Evolutionary conservation across 92 coral and sea anemone species (phyloP).

Genomic region (Parazoanthus darwini): DNA sequence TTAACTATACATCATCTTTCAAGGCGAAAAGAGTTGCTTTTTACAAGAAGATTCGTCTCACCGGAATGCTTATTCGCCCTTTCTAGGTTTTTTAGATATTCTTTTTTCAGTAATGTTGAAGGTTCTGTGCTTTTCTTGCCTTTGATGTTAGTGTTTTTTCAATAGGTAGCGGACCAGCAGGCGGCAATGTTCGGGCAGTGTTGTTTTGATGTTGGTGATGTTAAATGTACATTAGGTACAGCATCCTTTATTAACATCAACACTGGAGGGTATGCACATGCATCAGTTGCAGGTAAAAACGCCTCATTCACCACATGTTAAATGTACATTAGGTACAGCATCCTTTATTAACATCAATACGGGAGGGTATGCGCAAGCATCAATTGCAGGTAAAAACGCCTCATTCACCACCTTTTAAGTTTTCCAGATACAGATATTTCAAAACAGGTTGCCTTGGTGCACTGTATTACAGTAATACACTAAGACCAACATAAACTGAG

Average conservation of each 20-base stretch:
- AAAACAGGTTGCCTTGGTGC: too few relatives aligned
- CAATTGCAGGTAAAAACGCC: constrained; percentile 50
- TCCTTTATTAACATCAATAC: constrained; percentile 92
- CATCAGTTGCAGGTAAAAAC: constrained; percentile 85
- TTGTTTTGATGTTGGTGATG: constrained; percentile 98
- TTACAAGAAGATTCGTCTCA: too few relatives aligned
- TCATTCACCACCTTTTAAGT: too few relatives aligned
- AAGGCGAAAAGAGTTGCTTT: too few relatives aligned
- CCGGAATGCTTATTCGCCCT: too few relatives aligned
- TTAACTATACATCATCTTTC: too few relatives aligned
- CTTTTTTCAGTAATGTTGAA: too few relatives aligned
- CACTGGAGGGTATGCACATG: constrained; percentile 92
- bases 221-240: constrained; percentile 95
- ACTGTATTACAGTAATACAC: too few relatives aligned
- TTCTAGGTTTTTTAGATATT: too few relatives aligned
- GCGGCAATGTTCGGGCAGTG: constrained; percentile 97
- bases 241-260: constrained; percentile 91
- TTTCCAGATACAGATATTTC: too few relatives aligned
- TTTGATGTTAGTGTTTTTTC: background rate
- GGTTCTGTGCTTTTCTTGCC: too few relatives aligned
- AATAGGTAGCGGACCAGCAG: constrained; percentile 94
- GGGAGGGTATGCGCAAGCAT: constrained; percentile 88
- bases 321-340: constrained; percentile 96
- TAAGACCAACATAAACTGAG: too few relatives aligned
- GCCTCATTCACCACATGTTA: constrained; percentile 47